Evolutionary conservation across 2,113 vertebrate genomes (phyloP).

Genomic region (Ivindomyrus marchei): DNA sequence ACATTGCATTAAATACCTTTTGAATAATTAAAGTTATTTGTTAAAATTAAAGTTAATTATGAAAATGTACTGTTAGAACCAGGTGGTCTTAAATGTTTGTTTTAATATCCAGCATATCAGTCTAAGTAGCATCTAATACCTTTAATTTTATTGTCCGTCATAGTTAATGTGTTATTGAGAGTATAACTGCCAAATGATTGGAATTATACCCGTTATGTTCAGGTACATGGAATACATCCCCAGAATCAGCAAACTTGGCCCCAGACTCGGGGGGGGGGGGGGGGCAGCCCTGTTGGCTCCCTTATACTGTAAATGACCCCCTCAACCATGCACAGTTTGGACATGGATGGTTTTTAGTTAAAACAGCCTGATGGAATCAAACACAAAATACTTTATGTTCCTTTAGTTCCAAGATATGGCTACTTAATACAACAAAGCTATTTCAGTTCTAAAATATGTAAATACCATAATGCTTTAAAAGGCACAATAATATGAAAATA

Average conservation of each 20-base stretch:
- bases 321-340: not conserved
- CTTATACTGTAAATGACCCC: not conserved
- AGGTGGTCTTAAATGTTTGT: not conserved
- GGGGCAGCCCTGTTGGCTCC: too few relatives aligned
- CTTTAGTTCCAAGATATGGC: not conserved
- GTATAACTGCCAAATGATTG: not conserved
- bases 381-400: not conserved
- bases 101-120: not conserved
- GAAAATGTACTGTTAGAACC: not conserved
- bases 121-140: not conserved
- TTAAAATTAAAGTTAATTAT: not conserved
- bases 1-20: not conserved
- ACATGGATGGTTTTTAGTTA: not conserved
- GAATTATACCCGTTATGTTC: not conserved
- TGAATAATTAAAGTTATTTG: not conserved
- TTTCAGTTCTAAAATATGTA: not conserved
- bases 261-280: not conserved
- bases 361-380: not conserved
- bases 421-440: not conserved
- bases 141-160: not conserved
- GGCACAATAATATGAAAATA: not conserved
- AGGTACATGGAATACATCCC: not conserved
- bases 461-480: not conserved
- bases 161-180: not conserved
- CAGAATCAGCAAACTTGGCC: not conserved